phyloP scores from a whole-genome alignment of 2,797 vertebrate genomes.

The Chrosomus eos region DNA sequence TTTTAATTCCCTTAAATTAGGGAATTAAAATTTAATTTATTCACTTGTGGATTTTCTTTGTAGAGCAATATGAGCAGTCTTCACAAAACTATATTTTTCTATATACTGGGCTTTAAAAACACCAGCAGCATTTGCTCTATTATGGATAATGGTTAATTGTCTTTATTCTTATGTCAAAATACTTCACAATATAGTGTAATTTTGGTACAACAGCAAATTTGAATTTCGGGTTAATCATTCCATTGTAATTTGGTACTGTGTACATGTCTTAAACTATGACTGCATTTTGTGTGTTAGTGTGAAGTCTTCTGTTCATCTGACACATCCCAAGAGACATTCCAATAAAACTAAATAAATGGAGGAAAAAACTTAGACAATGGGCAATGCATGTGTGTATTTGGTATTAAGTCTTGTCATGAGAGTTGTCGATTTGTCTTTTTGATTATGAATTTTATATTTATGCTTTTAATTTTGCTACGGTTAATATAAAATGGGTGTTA shows the following conservation, averaged over 20 bases:
- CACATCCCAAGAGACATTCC: neutral
- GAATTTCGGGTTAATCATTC: conserved; percentile 23
- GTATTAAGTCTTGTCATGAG: conserved; percentile 8
- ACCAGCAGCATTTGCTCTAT: neutral
- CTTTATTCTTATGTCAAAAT: neutral
- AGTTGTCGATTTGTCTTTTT: neutral
- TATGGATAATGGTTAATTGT: neutral
- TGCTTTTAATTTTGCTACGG: neutral
- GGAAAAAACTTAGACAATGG: neutral
- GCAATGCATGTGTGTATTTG: neutral
- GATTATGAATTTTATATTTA: neutral
- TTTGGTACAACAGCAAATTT: conserved; percentile 81
- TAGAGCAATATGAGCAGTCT: neutral
- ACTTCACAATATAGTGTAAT: neutral
- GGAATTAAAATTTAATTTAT: too few relatives aligned
- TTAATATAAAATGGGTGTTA: neutral
- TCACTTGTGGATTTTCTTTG: neutral
- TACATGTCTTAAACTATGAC: neutral
- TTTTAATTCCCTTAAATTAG: too few relatives aligned
- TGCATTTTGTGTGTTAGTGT: neutral
- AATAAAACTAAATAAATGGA: neutral
- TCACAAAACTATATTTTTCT: neutral
- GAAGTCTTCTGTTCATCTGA: neutral
- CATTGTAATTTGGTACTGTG: neutral
- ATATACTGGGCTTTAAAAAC: neutral